Evolutionary conservation across 2,797 vertebrate genomes (phyloP).

Genomic region (Bufotes viridis): DNA sequence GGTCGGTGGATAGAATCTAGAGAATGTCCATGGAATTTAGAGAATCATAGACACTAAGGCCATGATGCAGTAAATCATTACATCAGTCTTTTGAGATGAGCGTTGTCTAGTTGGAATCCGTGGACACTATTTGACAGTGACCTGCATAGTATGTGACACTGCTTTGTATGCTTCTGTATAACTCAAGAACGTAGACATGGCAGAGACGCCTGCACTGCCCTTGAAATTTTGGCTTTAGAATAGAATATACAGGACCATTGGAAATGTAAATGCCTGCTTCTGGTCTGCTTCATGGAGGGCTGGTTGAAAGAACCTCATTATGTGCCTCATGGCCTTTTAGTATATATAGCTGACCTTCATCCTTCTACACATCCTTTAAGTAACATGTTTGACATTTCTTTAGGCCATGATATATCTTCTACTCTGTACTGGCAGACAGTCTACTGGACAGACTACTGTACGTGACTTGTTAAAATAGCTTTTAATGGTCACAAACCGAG

Average conservation of each 20-base stretch:
- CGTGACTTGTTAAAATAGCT: not conserved
- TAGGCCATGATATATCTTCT: not conserved
- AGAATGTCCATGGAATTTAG: not conserved
- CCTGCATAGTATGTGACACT: not conserved
- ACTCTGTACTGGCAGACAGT: not conserved
- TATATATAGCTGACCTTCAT: constrained; percentile 7
- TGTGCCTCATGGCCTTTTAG: not conserved
- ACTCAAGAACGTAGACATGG: not conserved
- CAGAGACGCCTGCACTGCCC: not conserved
- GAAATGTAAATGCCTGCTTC: not conserved
- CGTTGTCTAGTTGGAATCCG: not conserved
- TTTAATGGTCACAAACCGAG: not conserved
- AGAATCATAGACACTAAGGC: not conserved
- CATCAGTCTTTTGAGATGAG: not conserved
- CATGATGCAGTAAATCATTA: not conserved
- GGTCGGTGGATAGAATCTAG: not conserved
- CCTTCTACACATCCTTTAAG: not conserved
- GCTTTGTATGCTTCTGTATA: not conserved
- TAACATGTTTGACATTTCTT: not conserved
- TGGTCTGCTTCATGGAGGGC: not conserved
- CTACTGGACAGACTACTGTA: not conserved
- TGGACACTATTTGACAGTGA: not conserved
- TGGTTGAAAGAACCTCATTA: not conserved
- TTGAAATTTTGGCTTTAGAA: not conserved
- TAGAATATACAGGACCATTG: not conserved